phyloP scores from a whole-genome alignment of 1,140 invertebrate genomes.

The Diorhabda elongata region DNA sequence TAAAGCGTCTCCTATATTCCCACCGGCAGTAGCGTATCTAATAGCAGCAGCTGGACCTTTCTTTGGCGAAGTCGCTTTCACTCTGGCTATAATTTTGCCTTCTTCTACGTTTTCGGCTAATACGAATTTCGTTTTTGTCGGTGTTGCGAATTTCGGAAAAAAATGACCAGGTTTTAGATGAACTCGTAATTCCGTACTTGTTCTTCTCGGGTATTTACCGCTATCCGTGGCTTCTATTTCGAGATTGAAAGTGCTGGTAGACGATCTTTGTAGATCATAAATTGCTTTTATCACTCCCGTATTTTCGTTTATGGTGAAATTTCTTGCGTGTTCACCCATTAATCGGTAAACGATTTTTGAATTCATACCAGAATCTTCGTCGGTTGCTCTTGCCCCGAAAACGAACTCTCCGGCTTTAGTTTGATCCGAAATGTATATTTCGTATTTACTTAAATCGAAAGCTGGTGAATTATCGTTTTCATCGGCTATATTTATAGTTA shows the following conservation, averaged over 20 bases:
- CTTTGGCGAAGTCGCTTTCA: slow-evolving; percentile 71
- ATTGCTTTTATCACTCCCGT: slow-evolving; percentile 79
- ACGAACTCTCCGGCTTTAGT: slow-evolving; percentile 76
- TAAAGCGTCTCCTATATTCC: slow-evolving; percentile 82
- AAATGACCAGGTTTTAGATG: slow-evolving; percentile 65
- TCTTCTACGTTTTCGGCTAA: slow-evolving; percentile 74
- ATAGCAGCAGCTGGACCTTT: slow-evolving; percentile 62
- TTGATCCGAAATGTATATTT: slow-evolving; percentile 73
- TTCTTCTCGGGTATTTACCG: slow-evolving; percentile 58
- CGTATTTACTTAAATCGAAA: slow-evolving; percentile 68
- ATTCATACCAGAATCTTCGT: slow-evolving; percentile 75
- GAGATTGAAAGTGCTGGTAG: slow-evolving; percentile 61
- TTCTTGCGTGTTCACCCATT: slow-evolving; percentile 68
- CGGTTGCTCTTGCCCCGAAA: slow-evolving; percentile 78
- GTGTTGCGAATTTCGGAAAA: slow-evolving; percentile 70
- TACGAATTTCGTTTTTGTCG: slow-evolving; percentile 65
- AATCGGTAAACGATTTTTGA: slow-evolving; percentile 74
- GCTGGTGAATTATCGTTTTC: slow-evolving; percentile 84
- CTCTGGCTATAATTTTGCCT: slow-evolving; percentile 66
- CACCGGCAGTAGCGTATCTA: slow-evolving; percentile 83
- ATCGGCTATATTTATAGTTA: slow-evolving; percentile 75
- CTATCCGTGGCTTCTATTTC: slow-evolving; percentile 70
- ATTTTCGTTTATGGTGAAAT: slow-evolving; percentile 70
- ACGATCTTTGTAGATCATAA: slow-evolving; percentile 51
- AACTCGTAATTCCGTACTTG: slow-evolving; percentile 65